Conservation (phyloP, 2,113 vertebrate genomes). For the Phylloscopus whistleri region DNA sequence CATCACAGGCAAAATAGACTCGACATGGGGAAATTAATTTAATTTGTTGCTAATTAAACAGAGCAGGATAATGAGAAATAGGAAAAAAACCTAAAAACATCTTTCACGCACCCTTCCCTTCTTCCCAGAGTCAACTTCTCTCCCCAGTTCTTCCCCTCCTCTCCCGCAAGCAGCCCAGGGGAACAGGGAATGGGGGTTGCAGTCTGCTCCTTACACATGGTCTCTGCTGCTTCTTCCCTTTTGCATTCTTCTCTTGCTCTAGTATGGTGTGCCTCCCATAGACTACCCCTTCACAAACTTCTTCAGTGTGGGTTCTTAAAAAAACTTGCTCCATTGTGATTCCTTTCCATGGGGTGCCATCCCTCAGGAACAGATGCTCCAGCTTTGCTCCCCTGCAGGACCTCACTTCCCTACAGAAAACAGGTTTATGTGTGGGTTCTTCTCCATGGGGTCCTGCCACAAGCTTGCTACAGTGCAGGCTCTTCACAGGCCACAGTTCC, state of each 20-base stretch:
- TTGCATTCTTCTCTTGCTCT: neutral
- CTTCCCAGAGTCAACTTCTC: neutral
- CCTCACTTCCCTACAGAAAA: neutral
- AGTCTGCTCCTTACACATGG: fast-evolving
- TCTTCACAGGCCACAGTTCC: neutral
- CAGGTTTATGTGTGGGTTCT: neutral
- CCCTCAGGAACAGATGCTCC: neutral
- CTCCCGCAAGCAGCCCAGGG: fast-evolving
- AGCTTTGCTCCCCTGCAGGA: neutral
- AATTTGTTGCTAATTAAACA: neutral
- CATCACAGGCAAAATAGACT: neutral
- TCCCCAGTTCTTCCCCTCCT: neutral
- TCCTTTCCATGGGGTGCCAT: neutral
- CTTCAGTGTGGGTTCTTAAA: neutral
- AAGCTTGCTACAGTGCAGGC: neutral
- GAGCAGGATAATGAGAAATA: neutral
- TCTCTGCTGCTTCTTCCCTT: neutral
- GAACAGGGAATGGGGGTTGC: fast-evolving
- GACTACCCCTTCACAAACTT: neutral
- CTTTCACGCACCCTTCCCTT: neutral
- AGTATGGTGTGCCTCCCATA: fast-evolving
- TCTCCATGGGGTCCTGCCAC: neutral
- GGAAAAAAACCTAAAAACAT: neutral
- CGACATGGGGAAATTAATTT: neutral
- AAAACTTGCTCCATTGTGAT: neutral